A percentile compares a stretch with the other conserved stretches of the same genome.
Conservation (phyloP, 2,113 vertebrate genomes). For the Haemorhous mexicanus region DNA sequence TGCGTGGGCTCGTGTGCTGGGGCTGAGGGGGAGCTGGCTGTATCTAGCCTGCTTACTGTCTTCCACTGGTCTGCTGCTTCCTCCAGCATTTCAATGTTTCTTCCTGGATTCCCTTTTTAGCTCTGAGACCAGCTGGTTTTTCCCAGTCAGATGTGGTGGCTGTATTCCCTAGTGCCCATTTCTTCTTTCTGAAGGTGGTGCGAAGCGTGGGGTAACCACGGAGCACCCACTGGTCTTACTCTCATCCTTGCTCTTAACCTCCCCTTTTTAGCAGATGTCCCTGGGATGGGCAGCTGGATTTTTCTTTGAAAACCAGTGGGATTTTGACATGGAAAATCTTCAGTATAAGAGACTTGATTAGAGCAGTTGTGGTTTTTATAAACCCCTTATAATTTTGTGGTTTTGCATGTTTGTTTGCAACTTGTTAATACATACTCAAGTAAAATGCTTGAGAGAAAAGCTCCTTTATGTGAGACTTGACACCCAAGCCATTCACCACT, state of each 20-base stretch:
- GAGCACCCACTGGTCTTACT: background rate
- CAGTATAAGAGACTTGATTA: background rate
- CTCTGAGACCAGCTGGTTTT: background rate
- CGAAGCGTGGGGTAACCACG: background rate
- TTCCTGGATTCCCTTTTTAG: background rate
- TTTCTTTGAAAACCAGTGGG: background rate
- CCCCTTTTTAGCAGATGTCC: background rate
- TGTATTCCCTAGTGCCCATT: background rate
- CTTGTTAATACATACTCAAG: background rate
- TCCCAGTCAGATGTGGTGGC: background rate
- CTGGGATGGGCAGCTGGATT: background rate
- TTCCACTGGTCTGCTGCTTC: background rate
- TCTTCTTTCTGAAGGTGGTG: background rate
- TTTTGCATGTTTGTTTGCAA: conserved; percentile 26
- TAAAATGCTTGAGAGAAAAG: conserved; percentile 15
- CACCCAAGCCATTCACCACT: background rate
- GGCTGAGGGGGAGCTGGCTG: background rate
- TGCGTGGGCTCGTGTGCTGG: background rate
- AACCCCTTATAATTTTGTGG: background rate
- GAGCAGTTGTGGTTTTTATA: conserved; percentile 12
- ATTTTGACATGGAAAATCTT: background rate
- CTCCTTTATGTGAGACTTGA: background rate
- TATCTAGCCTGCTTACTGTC: background rate
- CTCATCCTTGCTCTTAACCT: background rate
- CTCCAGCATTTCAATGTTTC: background rate